Evolutionary conservation across 2,888 invertebrate species (phyloP).

Genomic region (Agrotis ipsilon): DNA sequence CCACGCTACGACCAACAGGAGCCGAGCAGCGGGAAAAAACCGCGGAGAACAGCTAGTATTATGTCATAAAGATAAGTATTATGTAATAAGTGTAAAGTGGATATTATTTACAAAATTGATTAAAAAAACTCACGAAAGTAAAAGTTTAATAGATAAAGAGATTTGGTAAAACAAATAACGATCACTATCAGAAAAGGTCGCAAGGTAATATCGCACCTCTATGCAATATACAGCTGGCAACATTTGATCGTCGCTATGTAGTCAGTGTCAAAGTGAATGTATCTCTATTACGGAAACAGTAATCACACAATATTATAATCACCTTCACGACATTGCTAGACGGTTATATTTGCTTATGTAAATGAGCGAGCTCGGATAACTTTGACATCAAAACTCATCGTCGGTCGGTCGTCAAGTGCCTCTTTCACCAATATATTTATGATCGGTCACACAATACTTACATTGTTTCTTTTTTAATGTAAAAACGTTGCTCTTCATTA

Average conservation of each 20-base stretch:
- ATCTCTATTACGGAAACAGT: neutral
- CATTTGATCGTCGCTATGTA: neutral
- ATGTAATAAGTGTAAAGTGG: neutral
- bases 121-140: neutral
- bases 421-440: too few relatives aligned
- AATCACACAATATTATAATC: neutral
- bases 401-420: too few relatives aligned
- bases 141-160: neutral
- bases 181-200: conserved; percentile 13
- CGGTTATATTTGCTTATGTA: neutral
- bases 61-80: neutral
- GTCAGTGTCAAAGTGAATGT: conserved; percentile 4
- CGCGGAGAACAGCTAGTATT: neutral
- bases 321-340: neutral
- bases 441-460: too few relatives aligned
- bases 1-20: too few relatives aligned
- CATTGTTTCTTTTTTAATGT: too few relatives aligned
- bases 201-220: conserved; percentile 16
- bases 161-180: conserved; percentile 38
- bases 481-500: too few relatives aligned
- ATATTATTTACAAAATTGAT: neutral
- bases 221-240: neutral
- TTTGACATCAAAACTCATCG: neutral
- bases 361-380: neutral
- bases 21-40: too few relatives aligned